These are phyloP conservation scores for Enteromius thamalakanensis DNA, from an alignment of 2,797 vertebrate species.

Conservation along the genomic window DNA sequence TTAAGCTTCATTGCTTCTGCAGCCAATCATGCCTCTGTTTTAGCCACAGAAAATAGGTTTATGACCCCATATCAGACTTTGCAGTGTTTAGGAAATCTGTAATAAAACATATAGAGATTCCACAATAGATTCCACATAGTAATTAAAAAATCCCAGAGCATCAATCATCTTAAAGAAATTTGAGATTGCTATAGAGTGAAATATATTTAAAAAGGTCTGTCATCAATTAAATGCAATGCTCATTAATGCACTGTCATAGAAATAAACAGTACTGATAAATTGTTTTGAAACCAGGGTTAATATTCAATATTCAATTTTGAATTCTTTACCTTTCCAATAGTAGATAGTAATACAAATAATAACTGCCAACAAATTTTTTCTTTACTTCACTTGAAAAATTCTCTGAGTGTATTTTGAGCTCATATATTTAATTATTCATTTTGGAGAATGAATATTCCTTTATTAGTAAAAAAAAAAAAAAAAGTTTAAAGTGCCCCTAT, in stretches of 20 bases:
- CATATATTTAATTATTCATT: background rate
- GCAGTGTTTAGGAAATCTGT: constrained; percentile 24
- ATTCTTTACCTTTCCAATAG: background rate
- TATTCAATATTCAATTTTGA: background rate
- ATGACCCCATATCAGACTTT: constrained; percentile 49
- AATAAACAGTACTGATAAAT: background rate
- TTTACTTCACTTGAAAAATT: background rate
- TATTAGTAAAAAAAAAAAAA: background rate
- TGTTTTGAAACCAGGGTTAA: background rate
- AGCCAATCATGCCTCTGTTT: constrained; percentile 68
- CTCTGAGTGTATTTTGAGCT: background rate
- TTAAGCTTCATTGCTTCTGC: constrained; percentile 70
- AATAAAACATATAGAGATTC: constrained; percentile 3
- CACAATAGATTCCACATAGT: background rate
- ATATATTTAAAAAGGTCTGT: background rate
- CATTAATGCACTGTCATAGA: background rate
- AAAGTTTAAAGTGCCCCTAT: too few relatives aligned
- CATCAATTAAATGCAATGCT: background rate
- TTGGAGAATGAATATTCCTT: background rate
- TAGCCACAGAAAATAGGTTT: constrained; percentile 70
- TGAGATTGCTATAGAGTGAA: background rate
- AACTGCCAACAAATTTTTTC: background rate
- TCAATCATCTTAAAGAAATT: background rate
- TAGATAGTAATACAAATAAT: background rate
- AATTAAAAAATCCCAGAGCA: background rate